Conservation (phyloP, 2,113 vertebrate species). For the Fregata magnificens region DNA sequence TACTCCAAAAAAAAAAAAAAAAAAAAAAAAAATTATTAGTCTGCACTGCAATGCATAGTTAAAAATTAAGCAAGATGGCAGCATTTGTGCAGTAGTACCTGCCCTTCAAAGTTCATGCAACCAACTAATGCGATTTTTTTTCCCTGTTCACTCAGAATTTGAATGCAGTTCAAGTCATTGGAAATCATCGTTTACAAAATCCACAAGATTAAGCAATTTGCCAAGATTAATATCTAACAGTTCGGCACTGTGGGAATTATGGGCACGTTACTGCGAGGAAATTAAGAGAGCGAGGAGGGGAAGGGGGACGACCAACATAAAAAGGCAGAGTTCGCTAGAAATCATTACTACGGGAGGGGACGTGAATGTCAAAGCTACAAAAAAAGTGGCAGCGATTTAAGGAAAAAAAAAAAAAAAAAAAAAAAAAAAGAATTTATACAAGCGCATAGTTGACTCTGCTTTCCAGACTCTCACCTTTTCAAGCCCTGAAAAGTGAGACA, state of each 20-base stretch:
- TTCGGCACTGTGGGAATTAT: conserved; percentile 74
- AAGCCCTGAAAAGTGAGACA: conserved; percentile 80
- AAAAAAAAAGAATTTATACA: conserved; percentile 69
- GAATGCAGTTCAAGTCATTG: conserved; percentile 74
- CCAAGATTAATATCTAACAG: conserved; percentile 78
- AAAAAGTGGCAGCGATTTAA: conserved; percentile 63
- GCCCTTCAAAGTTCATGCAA: conserved; percentile 82
- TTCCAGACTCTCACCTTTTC: conserved; percentile 81
- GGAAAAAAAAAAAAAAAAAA: too few relatives aligned
- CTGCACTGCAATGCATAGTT: conserved; percentile 84
- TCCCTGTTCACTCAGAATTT: conserved; percentile 73
- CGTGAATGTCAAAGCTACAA: conserved; percentile 71
- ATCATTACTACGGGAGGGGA: conserved; percentile 66
- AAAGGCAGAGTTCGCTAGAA: conserved; percentile 71
- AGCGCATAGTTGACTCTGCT: conserved; percentile 82
- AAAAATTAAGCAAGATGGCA: conserved; percentile 84
- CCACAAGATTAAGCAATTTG: conserved; percentile 80
- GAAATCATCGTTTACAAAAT: conserved; percentile 77
- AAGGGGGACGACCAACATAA: conserved; percentile 29
- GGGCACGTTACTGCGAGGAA: conserved; percentile 60
- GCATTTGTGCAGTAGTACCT: conserved; percentile 80
- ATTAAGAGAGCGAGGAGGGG: not conserved
- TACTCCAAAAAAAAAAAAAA: conserved; percentile 47
- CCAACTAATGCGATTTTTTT: conserved; percentile 71
- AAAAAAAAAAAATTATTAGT: not conserved